Evolutionary conservation across 2,888 invertebrate species (phyloP).

Genomic region (Amphipyra berbera): DNA sequence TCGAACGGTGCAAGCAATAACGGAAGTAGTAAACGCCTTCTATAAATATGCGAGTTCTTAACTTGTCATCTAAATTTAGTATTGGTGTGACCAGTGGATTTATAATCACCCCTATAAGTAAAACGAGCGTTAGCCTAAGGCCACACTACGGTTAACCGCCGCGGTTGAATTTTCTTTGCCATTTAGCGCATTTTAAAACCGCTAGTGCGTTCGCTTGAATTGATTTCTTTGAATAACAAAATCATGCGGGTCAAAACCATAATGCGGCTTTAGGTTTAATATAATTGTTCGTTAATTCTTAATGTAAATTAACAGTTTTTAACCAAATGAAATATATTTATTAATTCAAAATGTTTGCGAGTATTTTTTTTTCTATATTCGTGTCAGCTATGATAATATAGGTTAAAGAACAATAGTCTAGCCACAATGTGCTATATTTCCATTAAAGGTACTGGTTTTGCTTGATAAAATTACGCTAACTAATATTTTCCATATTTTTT

Average conservation of each 20-base stretch:
- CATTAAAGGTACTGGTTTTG: constrained; percentile 50
- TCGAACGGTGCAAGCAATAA: no score
- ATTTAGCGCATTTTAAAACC: no score
- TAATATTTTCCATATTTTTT: constrained; percentile 23
- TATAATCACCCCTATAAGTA: not conserved
- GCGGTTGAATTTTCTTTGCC: no score
- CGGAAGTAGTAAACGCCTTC: no score
- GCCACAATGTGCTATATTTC: constrained; percentile 54
- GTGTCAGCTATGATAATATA: constrained; percentile 13
- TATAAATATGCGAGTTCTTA: no score
- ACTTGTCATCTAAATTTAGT: constrained; percentile 13
- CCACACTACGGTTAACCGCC: no score
- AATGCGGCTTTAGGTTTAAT: no score
- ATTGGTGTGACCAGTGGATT: not conserved
- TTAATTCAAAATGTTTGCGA: constrained; percentile 17
- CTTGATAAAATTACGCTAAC: constrained; percentile 33
- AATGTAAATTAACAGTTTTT: constrained; percentile 19
- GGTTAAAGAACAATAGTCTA: constrained; percentile 42
- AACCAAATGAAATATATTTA: constrained; percentile 11
- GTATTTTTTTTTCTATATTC: constrained; percentile 24
- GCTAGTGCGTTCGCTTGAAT: no score
- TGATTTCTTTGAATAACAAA: no score
- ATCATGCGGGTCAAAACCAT: no score
- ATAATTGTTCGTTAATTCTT: constrained; percentile 20
- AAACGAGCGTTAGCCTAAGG: no score